These are phyloP conservation scores for Arrhamphus sclerolepis DNA, from an alignment of 2,797 vertebrate genomes.

Conservation along the genomic window DNA sequence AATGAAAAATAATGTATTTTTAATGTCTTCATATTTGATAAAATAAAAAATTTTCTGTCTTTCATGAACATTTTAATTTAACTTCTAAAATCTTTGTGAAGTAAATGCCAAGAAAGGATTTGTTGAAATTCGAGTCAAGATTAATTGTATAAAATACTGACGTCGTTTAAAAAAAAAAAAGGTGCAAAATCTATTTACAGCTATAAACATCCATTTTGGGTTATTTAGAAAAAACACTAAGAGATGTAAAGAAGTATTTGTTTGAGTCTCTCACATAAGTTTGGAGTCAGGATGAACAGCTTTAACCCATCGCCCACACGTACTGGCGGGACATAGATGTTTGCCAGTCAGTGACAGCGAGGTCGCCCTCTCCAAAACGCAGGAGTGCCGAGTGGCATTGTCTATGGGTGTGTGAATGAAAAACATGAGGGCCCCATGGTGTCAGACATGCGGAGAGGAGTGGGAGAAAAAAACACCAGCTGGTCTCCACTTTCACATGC, in stretches of 20 bases:
- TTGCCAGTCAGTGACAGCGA: conserved; percentile 66
- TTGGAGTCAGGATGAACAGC: conserved; percentile 30
- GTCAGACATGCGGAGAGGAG: conserved; percentile 74
- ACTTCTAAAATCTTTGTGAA: conserved; percentile 2
- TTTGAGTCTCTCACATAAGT: conserved; percentile 41
- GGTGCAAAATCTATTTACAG: not conserved
- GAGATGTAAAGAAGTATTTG: conserved; percentile 18
- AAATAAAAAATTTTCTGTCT: conserved; percentile 19
- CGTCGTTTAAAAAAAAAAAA: not conserved
- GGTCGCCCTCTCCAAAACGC: conserved; percentile 64
- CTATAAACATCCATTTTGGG: not conserved
- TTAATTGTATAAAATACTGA: not conserved
- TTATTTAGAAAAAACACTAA: not conserved
- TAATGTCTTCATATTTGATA: conserved; percentile 34
- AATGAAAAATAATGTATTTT: conserved; percentile 34
- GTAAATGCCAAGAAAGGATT: not conserved
- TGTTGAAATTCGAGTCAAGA: conserved; percentile 1
- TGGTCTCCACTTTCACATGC: conserved; percentile 76
- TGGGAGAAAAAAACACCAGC: conserved; percentile 72
- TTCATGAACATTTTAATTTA: conserved; percentile 18
- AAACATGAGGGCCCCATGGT: conserved; percentile 66
- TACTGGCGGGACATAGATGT: conserved; percentile 57
- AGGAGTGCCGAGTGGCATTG: conserved; percentile 61
- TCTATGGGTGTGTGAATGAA: conserved; percentile 64
- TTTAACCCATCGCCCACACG: conserved; percentile 54